A percentile compares a stretch with the other conserved stretches of the same genome.
phyloP scores from a whole-genome alignment of 1,140 invertebrate species.

The Bombus confusus region DNA sequence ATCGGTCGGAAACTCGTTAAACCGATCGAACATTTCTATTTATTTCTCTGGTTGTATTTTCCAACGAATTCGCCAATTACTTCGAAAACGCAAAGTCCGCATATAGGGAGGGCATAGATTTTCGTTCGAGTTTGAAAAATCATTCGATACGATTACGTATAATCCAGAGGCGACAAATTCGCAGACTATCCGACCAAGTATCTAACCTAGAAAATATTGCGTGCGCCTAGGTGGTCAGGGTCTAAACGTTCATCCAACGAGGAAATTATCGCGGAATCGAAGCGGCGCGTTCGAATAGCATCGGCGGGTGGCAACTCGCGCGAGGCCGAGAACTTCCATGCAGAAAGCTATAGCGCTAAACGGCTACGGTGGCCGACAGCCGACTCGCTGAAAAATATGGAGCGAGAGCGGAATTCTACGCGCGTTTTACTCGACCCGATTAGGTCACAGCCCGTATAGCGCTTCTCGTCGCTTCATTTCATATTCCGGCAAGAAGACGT shows the following conservation, averaged over 20 bases:
- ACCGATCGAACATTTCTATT: no score
- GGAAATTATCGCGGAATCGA: neutral
- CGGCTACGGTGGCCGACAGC: conserved; percentile 64
- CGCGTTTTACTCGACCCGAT: conserved; percentile 78
- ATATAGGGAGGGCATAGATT: no score
- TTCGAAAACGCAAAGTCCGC: no score
- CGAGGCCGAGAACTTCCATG: conserved; percentile 23
- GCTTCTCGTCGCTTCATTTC: conserved; percentile 70
- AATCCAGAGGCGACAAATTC: no score
- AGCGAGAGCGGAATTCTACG: conserved; percentile 63
- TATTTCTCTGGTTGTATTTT: no score
- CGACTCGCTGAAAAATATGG: conserved; percentile 61
- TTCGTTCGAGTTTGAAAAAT: no score
- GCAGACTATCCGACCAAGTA: no score
- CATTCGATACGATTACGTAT: no score
- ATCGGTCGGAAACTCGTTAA: no score
- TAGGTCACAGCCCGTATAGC: conserved; percentile 68
- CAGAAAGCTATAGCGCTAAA: conserved; percentile 15
- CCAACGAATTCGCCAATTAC: no score
- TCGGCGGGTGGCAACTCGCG: neutral
- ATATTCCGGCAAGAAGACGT: conserved; percentile 75
- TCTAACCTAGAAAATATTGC: no score
- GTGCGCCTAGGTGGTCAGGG: no score
- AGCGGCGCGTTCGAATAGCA: neutral
- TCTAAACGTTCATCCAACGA: neutral